A percentile compares a stretch with the other conserved stretches of the same genome.
Conservation (phyloP, 2,888 invertebrate genomes). For the Ditula angustiorana region DNA sequence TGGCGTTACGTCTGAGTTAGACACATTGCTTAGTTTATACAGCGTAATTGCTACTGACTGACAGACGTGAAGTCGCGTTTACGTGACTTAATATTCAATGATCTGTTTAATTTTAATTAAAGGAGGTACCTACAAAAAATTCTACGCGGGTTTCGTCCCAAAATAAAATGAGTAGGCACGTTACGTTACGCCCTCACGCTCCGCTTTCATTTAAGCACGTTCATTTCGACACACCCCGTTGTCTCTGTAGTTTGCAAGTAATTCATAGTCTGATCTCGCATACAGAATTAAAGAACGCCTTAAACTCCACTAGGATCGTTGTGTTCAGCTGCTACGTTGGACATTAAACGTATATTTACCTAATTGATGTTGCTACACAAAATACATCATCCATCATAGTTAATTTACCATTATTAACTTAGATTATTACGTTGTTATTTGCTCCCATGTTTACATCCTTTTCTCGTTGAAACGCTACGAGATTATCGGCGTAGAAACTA, state of each 20-base stretch:
- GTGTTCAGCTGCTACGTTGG: neutral
- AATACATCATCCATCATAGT: constrained; percentile 13
- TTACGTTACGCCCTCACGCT: constrained; percentile 44
- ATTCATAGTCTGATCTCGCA: constrained; percentile 10
- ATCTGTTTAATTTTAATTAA: constrained; percentile 47
- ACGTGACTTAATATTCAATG: constrained; percentile 11
- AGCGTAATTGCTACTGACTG: constrained; percentile 20
- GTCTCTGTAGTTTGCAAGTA: constrained; percentile 20
- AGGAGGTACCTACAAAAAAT: constrained; percentile 50
- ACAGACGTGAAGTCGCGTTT: constrained; percentile 38
- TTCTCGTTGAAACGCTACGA: constrained; percentile 1
- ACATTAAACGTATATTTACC: neutral
- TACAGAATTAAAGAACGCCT: constrained; percentile 12
- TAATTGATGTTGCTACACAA: neutral
- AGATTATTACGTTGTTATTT: constrained; percentile 8
- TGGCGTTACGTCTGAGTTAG: constrained; percentile 30
- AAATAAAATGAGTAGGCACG: constrained; percentile 44
- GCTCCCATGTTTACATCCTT: constrained; percentile 2
- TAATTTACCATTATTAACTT: neutral
- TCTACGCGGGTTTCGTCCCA: constrained; percentile 48
- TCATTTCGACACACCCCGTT: constrained; percentile 34
- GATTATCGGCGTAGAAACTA: neutral
- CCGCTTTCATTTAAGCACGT: constrained; percentile 49
- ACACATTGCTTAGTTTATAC: constrained; percentile 15
- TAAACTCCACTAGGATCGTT: neutral